phyloP scores from a whole-genome alignment of 2,113 vertebrate genomes.

The Chloropsis cyanopogon region DNA sequence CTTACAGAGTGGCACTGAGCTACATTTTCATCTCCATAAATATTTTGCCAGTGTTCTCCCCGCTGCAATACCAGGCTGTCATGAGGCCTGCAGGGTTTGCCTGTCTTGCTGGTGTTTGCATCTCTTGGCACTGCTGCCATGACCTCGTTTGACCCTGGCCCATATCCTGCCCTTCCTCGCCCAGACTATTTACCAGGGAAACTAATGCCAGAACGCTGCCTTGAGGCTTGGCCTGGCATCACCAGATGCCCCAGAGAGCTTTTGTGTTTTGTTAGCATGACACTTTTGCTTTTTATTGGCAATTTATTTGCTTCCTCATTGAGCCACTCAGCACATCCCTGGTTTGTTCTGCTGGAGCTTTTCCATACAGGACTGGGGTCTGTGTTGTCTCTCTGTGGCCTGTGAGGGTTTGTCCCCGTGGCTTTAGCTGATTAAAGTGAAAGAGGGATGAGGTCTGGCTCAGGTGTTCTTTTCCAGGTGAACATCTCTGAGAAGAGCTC shows the following conservation, averaged over 20 bases:
- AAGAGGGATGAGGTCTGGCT: not conserved
- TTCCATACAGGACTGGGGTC: not conserved
- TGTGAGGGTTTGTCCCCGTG: not conserved
- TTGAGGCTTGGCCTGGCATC: not conserved
- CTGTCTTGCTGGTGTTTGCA: not conserved
- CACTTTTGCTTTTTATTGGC: not conserved
- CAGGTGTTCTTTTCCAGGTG: not conserved
- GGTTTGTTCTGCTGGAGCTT: not conserved
- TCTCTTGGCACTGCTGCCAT: not conserved
- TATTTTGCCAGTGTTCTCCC: not conserved
- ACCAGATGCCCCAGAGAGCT: not conserved
- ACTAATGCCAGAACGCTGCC: not conserved
- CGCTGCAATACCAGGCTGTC: not conserved
- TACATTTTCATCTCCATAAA: not conserved
- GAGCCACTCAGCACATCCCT: not conserved
- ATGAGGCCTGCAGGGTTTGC: not conserved
- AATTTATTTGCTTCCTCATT: not conserved
- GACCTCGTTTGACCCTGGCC: not conserved
- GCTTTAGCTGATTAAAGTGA: not conserved
- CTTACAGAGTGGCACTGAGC: not conserved
- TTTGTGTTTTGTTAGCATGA: not conserved
- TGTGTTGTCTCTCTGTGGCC: not conserved
- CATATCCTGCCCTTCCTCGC: not conserved
- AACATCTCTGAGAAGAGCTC: not conserved
- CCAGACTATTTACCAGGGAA: not conserved